Evolutionary conservation across 2,113 vertebrate species (phyloP).

Genomic region (Paedocypris sp.): DNA sequence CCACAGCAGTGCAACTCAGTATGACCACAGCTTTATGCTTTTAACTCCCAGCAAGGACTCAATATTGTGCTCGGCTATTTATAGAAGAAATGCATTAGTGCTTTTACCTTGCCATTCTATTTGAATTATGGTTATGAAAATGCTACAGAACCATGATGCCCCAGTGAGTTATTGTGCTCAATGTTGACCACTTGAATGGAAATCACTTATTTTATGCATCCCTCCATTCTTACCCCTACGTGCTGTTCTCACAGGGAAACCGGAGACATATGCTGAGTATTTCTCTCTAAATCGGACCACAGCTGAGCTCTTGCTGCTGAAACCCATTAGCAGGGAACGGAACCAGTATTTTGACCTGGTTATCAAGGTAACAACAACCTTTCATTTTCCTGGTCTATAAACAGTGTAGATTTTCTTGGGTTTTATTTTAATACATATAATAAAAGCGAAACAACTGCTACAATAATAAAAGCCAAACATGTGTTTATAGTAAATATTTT

Average conservation of each 20-base stretch:
- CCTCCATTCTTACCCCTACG: not conserved
- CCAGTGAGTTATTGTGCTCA: constrained; percentile 8
- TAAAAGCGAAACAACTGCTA: too few relatives aligned
- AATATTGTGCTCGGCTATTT: not conserved
- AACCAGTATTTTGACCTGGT: constrained; percentile 92
- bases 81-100: not conserved
- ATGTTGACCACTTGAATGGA: not conserved
- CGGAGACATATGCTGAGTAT: constrained; percentile 74
- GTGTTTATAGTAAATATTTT: too few relatives aligned
- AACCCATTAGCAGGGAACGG: constrained; percentile 80
- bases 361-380: constrained; percentile 78
- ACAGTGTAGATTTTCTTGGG: too few relatives aligned
- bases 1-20: not conserved
- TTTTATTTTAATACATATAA: too few relatives aligned
- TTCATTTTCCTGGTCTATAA: too few relatives aligned
- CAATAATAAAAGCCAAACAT: not conserved
- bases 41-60: not conserved
- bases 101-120: not conserved
- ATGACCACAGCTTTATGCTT: not conserved
- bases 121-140: not conserved
- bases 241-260: constrained; percentile 68
- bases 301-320: constrained; percentile 77
- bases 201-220: not conserved
- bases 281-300: constrained; percentile 83
- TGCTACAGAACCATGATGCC: not conserved